These are phyloP conservation scores for Drosophila fungiperda DNA, from an alignment of 2,888 invertebrate genomes.

Conservation along the genomic window DNA sequence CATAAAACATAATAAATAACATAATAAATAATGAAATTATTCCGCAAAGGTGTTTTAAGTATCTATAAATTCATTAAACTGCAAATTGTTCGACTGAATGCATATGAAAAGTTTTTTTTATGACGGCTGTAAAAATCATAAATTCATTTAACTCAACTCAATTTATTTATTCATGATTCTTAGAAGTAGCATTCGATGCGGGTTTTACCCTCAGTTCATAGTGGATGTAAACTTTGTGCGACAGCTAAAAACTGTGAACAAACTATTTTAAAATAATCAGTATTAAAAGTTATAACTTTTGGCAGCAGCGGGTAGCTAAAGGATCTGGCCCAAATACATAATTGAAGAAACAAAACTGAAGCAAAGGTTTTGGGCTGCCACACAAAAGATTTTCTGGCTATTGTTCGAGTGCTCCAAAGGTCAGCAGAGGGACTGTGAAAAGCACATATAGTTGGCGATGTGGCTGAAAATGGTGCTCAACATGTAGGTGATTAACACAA, in stretches of 20 bases:
- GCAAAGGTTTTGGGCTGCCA: conserved; percentile 26
- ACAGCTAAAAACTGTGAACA: conserved; percentile 51
- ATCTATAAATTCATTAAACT: conserved; percentile 18
- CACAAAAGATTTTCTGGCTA: conserved; percentile 45
- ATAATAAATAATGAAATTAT: not conserved
- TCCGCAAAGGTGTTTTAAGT: not conserved
- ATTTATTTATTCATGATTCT: conserved; percentile 26
- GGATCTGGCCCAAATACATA: conserved; percentile 56
- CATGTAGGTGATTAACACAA: conserved; percentile 68
- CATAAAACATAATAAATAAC: not conserved
- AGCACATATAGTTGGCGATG: conserved; percentile 17
- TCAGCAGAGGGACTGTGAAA: conserved; percentile 38
- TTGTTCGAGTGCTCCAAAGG: conserved; percentile 62
- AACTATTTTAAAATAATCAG: conserved; percentile 76
- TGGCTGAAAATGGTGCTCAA: not conserved
- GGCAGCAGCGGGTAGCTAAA: conserved; percentile 16
- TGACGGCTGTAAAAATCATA: conserved; percentile 53
- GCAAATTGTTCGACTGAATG: conserved; percentile 25
- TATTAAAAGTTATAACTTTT: conserved; percentile 73
- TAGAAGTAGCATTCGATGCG: conserved; percentile 41
- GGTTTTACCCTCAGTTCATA: conserved; percentile 22
- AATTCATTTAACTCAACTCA: conserved; percentile 56
- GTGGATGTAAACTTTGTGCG: conserved; percentile 37
- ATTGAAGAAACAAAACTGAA: conserved; percentile 37
- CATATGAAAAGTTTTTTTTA: conserved; percentile 29